These are phyloP conservation scores for Bungarus multicinctus DNA, from an alignment of 2,113 vertebrate species.

Conservation along the genomic window DNA sequence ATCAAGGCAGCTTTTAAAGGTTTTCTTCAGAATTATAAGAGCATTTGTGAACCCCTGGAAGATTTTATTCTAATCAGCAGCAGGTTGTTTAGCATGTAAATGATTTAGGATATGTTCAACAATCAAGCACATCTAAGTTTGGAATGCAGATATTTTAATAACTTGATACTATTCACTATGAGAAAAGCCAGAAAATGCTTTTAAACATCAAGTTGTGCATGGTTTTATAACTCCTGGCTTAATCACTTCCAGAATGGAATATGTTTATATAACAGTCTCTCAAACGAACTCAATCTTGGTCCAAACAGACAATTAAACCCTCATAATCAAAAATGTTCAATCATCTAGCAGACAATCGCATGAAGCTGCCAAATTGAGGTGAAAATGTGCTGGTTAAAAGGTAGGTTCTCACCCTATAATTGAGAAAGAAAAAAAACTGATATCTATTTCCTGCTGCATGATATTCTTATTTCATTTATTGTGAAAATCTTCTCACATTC, in stretches of 20 bases:
- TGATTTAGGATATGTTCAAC: conserved; percentile 6
- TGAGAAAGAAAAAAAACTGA: neutral
- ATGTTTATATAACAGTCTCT: conserved; percentile 20
- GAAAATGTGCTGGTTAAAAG: neutral
- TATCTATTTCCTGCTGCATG: neutral
- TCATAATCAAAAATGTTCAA: conserved; percentile 21
- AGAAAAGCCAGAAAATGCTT: neutral
- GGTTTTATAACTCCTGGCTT: conserved; percentile 21
- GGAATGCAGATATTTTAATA: conserved; percentile 19
- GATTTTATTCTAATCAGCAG: neutral
- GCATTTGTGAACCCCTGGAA: neutral
- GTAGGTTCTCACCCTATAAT: neutral
- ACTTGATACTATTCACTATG: neutral
- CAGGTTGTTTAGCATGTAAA: conserved; percentile 1
- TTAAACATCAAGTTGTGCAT: conserved; percentile 13
- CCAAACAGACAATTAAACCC: conserved; percentile 20
- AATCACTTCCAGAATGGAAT: conserved; percentile 23
- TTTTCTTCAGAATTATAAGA: neutral
- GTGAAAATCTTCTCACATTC: neutral
- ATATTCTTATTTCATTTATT: neutral
- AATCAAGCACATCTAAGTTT: neutral
- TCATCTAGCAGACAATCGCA: neutral
- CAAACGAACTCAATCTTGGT: conserved; percentile 6
- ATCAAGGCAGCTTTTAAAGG: neutral
- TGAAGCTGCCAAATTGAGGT: conserved; percentile 11